These are phyloP conservation scores for Champsocephalus esox DNA, from an alignment of 2,797 vertebrate species.

Conservation along the genomic window DNA sequence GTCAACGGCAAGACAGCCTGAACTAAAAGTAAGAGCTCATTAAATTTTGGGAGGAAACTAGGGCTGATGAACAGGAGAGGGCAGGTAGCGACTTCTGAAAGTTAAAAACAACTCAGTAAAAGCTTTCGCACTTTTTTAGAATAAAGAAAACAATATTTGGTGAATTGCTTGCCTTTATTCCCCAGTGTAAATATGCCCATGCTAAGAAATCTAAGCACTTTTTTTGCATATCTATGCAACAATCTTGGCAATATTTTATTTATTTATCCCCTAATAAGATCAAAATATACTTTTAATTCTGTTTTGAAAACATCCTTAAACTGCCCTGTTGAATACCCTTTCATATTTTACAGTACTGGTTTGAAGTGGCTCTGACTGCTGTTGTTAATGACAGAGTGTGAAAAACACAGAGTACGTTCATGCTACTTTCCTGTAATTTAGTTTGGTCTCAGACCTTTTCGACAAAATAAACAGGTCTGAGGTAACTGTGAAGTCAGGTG, in stretches of 20 bases:
- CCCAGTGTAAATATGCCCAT: neutral
- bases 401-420: constrained; percentile 32
- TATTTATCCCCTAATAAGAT: constrained; percentile 19
- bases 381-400: constrained; percentile 39
- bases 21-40: constrained; percentile 43
- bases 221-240: neutral
- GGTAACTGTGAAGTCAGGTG: constrained; percentile 14
- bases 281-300: constrained; percentile 22
- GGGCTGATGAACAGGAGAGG: constrained; percentile 13
- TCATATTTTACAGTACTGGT: constrained; percentile 25
- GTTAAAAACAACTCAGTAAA: constrained; percentile 1
- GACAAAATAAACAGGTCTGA: constrained; percentile 28
- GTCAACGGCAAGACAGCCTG: constrained; percentile 17
- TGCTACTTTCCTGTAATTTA: constrained; percentile 28
- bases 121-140: constrained; percentile 5
- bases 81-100: constrained; percentile 14
- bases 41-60: constrained; percentile 33
- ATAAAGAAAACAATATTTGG: constrained; percentile 12
- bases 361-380: constrained; percentile 6
- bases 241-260: neutral
- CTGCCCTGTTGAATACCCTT: constrained; percentile 48
- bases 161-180: constrained; percentile 8
- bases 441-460: neutral
- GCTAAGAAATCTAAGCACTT: neutral
- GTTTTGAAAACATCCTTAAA: constrained; percentile 28